Percentiles rank a stretch among this genome's conserved stretches.
Conservation (phyloP, 1,140 invertebrate species). For the Atta colombica region DNA sequence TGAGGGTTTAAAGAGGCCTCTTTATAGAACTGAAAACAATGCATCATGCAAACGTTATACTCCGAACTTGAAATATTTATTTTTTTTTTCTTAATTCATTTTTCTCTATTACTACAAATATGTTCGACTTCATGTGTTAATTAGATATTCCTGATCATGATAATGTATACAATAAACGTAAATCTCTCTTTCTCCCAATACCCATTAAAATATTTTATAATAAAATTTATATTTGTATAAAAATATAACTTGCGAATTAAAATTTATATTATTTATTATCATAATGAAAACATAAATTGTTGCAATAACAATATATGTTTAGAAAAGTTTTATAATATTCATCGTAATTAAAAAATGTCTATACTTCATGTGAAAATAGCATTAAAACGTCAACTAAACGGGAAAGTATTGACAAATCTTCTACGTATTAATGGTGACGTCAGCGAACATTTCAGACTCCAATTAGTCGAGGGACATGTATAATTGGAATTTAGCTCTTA, state of each 20-base stretch:
- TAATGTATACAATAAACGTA: constrained; percentile 1
- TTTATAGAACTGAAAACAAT: constrained; percentile 70
- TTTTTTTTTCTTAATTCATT: constrained; percentile 30
- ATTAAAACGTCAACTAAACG: neutral
- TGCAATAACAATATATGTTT: neutral
- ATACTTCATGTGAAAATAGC: neutral
- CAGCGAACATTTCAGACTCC: constrained; percentile 76
- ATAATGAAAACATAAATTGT: neutral
- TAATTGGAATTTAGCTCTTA: constrained; percentile 83
- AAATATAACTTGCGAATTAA: neutral
- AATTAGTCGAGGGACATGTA: constrained; percentile 80
- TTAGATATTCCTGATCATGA: neutral
- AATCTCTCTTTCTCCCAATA: neutral
- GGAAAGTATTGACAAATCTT: neutral
- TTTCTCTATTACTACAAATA: neutral
- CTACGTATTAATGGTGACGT: constrained; percentile 57
- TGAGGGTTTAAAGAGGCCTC: constrained; percentile 70
- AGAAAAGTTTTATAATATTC: neutral
- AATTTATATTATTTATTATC: neutral
- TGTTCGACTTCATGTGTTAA: neutral
- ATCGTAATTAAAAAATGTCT: neutral
- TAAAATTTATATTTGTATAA: neutral
- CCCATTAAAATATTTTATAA: neutral
- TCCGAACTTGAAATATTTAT: constrained; percentile 69
- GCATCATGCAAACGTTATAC: constrained; percentile 29